Conservation (phyloP, 2,797 vertebrate species). For the Nyctibius grandis region DNA sequence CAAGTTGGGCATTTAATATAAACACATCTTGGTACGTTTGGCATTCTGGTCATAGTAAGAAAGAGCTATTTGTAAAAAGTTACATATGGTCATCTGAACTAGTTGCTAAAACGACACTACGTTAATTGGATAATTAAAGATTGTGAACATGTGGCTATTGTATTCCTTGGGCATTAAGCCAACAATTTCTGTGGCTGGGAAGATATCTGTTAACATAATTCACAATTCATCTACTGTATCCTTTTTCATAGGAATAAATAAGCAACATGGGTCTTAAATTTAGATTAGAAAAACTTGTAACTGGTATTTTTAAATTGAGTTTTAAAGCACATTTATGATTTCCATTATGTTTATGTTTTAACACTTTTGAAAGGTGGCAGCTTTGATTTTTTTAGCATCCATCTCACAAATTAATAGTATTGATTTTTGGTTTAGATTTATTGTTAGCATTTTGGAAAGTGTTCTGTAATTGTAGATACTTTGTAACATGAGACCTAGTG, state of each 20-base stretch:
- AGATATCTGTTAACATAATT: constrained; percentile 59
- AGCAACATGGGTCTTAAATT: constrained; percentile 51
- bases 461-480: constrained; percentile 50
- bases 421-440: constrained; percentile 65
- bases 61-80: constrained; percentile 63
- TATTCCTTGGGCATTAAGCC: constrained; percentile 74
- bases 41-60: constrained; percentile 76
- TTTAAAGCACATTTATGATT: constrained; percentile 61
- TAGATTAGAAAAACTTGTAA: constrained; percentile 48
- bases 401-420: constrained; percentile 57
- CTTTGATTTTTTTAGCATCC: constrained; percentile 36
- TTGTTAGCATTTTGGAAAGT: constrained; percentile 56
- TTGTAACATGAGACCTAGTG: constrained; percentile 20
- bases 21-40: constrained; percentile 69
- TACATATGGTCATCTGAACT: constrained; percentile 76
- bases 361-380: constrained; percentile 45
- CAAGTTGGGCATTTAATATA: neutral
- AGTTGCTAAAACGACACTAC: constrained; percentile 74
- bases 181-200: constrained; percentile 58
- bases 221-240: constrained; percentile 73
- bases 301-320: constrained; percentile 63
- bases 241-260: constrained; percentile 62
- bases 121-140: constrained; percentile 81
- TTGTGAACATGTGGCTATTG: constrained; percentile 73
- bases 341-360: constrained; percentile 61